A percentile compares a stretch with the other conserved stretches of the same genome.
Conservation (phyloP, 1,140 invertebrate genomes). For the Elymnias hypermnestra region DNA sequence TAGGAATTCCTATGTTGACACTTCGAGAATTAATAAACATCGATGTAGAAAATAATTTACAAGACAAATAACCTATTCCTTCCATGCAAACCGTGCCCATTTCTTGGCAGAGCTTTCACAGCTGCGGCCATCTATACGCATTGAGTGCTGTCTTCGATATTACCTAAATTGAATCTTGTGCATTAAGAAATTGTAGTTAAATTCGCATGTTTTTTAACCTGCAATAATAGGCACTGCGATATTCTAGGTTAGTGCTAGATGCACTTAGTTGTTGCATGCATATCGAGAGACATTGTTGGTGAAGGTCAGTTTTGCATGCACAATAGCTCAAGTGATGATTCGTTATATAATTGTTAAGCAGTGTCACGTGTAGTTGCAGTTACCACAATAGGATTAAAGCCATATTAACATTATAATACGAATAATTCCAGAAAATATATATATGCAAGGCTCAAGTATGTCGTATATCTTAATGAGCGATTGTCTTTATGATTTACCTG, state of each 20-base stretch:
- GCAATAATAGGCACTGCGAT: constrained; percentile 35
- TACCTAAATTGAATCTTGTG: constrained; percentile 26
- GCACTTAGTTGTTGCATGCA: constrained; percentile 32
- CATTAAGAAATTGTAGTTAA: constrained; percentile 1
- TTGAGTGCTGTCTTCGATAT: constrained; percentile 10
- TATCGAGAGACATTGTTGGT: constrained; percentile 43
- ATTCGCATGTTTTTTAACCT: constrained; percentile 10
- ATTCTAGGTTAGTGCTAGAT: constrained; percentile 42
- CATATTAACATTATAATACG: constrained; percentile 5
- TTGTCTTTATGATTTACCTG: no score
- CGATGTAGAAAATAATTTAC: constrained; percentile 7
- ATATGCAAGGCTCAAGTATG: constrained; percentile 2
- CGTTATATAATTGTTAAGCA: constrained; percentile 20
- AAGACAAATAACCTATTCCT: constrained; percentile 40
- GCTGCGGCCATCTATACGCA: constrained; percentile 17
- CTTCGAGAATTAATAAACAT: constrained; percentile 8
- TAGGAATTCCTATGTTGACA: constrained; percentile 10
- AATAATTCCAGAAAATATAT: background rate
- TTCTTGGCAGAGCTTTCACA: constrained; percentile 61
- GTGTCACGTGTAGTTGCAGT: constrained; percentile 5
- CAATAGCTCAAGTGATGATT: constrained; percentile 27
- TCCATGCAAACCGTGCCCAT: constrained; percentile 31
- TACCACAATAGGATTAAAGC: constrained; percentile 7
- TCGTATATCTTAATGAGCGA: constrained; percentile 10
- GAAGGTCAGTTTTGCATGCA: constrained; percentile 60